phyloP scores from a whole-genome alignment of 2,888 invertebrate species.

The Mythimna impura region DNA sequence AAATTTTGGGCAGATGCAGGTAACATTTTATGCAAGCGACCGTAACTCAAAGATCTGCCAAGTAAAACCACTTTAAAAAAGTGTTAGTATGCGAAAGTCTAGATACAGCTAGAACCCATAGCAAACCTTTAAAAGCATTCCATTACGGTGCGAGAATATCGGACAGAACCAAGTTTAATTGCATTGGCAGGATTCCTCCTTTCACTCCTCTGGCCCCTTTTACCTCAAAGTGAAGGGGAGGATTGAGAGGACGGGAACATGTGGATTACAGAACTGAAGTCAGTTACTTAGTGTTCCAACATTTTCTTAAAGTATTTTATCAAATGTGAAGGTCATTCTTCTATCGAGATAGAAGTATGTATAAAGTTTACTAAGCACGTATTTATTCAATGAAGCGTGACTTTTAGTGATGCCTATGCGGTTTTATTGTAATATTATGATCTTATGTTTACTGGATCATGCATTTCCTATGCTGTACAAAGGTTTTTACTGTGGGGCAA shows the following conservation, averaged over 20 bases:
- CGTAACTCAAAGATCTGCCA: constrained; percentile 1
- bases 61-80: constrained; percentile 1
- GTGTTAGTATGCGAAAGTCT: constrained; percentile 9
- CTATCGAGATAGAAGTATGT: constrained; percentile 2
- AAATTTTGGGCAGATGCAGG: constrained; percentile 17
- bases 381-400: constrained; percentile 27
- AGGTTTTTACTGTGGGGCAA: not conserved
- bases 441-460: constrained; percentile 7
- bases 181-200: constrained; percentile 52
- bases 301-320: constrained; percentile 26
- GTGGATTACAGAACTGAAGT: not conserved
- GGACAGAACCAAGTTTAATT: constrained; percentile 46
- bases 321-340: constrained; percentile 34
- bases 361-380: constrained; percentile 40
- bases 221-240: constrained; percentile 24
- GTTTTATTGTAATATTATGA: constrained; percentile 9
- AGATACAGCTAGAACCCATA: constrained; percentile 16
- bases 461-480: constrained; percentile 15
- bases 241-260: not conserved
- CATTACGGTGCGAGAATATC: constrained; percentile 41
- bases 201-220: constrained; percentile 32
- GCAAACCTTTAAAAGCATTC: constrained; percentile 44
- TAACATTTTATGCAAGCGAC: constrained; percentile 1
- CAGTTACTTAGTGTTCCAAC: constrained; percentile 4
- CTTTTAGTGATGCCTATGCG: constrained; percentile 1